A percentile compares a stretch with the other conserved stretches of the same genome.
Conservation (phyloP, 1,140 invertebrate genomes). For the Grapholita molesta region DNA sequence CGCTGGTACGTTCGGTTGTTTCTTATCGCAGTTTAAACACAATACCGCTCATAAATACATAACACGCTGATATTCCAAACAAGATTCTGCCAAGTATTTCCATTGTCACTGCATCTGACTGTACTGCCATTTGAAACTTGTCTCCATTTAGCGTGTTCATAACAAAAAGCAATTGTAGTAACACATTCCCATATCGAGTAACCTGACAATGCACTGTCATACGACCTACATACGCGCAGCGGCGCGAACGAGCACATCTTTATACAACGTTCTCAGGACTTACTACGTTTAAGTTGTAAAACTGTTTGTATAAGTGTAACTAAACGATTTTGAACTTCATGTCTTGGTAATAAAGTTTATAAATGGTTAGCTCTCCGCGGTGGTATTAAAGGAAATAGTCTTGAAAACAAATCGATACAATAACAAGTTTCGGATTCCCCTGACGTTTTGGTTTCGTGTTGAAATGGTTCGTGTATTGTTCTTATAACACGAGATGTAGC, state of each 20-base stretch:
- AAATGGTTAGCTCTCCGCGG: too few species aligned
- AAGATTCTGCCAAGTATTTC: background rate
- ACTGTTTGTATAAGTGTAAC: too few species aligned
- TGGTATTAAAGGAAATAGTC: background rate
- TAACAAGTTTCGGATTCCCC: background rate
- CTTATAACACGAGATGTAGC: background rate
- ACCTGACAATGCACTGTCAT: background rate
- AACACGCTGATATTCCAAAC: background rate
- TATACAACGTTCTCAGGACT: too few species aligned
- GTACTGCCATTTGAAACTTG: background rate
- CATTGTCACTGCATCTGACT: background rate
- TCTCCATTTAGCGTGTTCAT: background rate
- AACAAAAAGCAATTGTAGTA: background rate
- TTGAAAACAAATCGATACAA: background rate
- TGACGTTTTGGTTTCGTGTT: background rate
- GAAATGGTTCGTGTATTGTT: background rate
- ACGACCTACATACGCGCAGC: background rate
- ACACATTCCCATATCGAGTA: background rate
- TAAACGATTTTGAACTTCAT: too few species aligned
- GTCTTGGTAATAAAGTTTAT: too few species aligned
- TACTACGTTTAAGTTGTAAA: too few species aligned
- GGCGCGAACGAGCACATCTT: background rate
- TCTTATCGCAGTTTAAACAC: too few species aligned
- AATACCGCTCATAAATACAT: too few species aligned
- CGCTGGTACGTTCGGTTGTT: too few species aligned